phyloP scores from a whole-genome alignment of 2,888 invertebrate genomes.

The Oxyteleia sp. region DNA sequence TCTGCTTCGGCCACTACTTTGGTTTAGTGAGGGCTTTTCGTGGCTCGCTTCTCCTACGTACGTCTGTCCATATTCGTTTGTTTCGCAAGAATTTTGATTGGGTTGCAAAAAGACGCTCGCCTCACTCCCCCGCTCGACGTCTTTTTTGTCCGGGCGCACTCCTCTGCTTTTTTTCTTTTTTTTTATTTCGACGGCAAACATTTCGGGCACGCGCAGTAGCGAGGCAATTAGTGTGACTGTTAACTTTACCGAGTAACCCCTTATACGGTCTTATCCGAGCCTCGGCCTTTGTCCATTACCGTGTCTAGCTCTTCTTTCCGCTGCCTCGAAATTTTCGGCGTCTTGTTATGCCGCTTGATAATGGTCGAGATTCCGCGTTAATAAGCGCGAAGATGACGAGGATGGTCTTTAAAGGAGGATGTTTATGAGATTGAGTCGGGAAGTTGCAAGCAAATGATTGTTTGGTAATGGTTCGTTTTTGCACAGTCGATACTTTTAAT shows the following conservation, averaged over 20 bases:
- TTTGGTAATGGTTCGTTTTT: background rate
- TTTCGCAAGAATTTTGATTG: conserved; percentile 80
- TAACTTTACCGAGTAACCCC: conserved; percentile 65
- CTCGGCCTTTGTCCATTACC: conserved; percentile 40
- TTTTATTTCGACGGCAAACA: conserved; percentile 69
- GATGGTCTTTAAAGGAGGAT: background rate
- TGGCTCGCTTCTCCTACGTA: conserved; percentile 60
- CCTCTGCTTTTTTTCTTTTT: no score
- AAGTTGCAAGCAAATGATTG: background rate
- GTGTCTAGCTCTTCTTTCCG: conserved; percentile 25
- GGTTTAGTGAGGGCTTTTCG: conserved; percentile 62
- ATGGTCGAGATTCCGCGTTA: background rate
- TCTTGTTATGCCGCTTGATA: background rate
- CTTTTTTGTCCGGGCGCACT: conserved; percentile 51
- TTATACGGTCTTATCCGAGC: conserved; percentile 64
- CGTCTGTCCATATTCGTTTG: conserved; percentile 67
- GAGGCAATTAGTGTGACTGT: conserved; percentile 73
- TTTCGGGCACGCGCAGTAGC: conserved; percentile 74
- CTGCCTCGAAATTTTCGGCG: conserved; percentile 9
- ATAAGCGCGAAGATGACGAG: background rate
- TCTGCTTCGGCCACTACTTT: no score
- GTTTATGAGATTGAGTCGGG: background rate
- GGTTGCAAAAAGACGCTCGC: conserved; percentile 75
- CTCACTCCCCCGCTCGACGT: conserved; percentile 66
- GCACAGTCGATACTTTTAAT: background rate